Evolutionary conservation across 1,140 invertebrate genomes (phyloP), one percentile per base, ranked within the genome.

Genomic region (Dinoponera quadriceps): DNA sequence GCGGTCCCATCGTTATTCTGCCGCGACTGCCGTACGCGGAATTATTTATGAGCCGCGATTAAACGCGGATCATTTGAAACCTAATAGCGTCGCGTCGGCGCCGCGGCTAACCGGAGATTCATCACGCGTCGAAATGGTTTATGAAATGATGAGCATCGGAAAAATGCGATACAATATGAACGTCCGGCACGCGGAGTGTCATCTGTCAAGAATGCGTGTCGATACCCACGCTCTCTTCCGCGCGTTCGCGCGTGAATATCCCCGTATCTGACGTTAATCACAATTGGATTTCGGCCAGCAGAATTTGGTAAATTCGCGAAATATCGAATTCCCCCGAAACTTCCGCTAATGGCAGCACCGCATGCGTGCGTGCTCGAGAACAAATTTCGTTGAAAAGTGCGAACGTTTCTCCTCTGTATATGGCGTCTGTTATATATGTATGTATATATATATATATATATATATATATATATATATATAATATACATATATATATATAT

Each of bases 191-290:
- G 63, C 63, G 27, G 22, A 55, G 9, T 80, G 75, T 80, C 75
- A 80, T 80, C 75, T 71, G 65, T 80, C 75, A 80, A 59, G 65
- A 22, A 80, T 69, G 18, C 20, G 16, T n/a, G 25, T 71, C 65
- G 25, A 59, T 48, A 29, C 22, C 38, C 11, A 3, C 2, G 33
- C 75, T 44, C 65, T 55, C 62, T 74, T 51, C 18, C n/a, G 44
- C n/a, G 72, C 16, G 38, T 49, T 75, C 48, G 62, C 49, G 48
- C 29, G 14, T 55, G 49, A 29, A 48, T 57, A 18, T 71, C 33
- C 1, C 18, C 51, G 13, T 44, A 44, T 69, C 51, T 78, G 73
- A 65, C 60, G 22, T 80, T 80, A 80, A 80, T 80, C 22, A 14
- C 75, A 29, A 57, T 80, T 80, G 75, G n/a, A 80, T 80, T 80